These are phyloP conservation scores for Ctenodactylus gundi DNA, from an alignment of 2,113 vertebrate genomes.

Conservation along the genomic window DNA sequence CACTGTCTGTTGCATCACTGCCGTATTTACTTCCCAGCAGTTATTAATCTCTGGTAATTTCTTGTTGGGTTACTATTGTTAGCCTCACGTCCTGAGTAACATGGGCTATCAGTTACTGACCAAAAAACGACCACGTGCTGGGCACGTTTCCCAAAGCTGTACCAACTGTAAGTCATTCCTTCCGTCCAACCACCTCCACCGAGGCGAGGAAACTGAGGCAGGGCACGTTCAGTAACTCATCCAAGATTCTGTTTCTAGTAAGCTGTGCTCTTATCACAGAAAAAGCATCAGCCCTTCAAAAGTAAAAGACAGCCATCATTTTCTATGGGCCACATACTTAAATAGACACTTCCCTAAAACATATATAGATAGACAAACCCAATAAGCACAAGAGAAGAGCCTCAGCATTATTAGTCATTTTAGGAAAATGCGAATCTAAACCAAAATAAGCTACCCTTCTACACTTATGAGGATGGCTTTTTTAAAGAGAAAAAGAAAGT, in stretches of 20 bases:
- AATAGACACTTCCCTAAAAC: not conserved
- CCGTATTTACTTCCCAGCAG: conserved; percentile 70
- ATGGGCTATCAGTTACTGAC: not conserved
- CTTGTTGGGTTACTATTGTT: conserved; percentile 57
- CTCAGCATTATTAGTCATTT: not conserved
- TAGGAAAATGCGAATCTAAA: not conserved
- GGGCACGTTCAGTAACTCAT: not conserved
- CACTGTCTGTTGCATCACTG: conserved; percentile 59
- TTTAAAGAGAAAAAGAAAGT: not conserved
- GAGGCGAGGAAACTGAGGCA: conserved; percentile 8
- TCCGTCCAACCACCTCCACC: not conserved
- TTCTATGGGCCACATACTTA: not conserved
- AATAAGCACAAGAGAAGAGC: not conserved
- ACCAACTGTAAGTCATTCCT: not conserved
- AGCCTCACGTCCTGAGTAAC: not conserved
- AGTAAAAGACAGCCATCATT: not conserved
- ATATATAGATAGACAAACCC: not conserved
- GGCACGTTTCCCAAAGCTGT: not conserved
- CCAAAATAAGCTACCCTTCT: not conserved
- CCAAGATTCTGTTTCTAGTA: not conserved
- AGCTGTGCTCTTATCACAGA: not conserved
- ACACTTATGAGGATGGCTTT: not conserved
- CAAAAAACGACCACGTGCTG: not conserved
- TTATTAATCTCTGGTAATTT: conserved; percentile 40
- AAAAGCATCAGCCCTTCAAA: not conserved